Percentiles rank a stretch among this genome's conserved stretches.
Conservation (phyloP, 2,888 invertebrate species). For the Cryptocephalus moraei region DNA sequence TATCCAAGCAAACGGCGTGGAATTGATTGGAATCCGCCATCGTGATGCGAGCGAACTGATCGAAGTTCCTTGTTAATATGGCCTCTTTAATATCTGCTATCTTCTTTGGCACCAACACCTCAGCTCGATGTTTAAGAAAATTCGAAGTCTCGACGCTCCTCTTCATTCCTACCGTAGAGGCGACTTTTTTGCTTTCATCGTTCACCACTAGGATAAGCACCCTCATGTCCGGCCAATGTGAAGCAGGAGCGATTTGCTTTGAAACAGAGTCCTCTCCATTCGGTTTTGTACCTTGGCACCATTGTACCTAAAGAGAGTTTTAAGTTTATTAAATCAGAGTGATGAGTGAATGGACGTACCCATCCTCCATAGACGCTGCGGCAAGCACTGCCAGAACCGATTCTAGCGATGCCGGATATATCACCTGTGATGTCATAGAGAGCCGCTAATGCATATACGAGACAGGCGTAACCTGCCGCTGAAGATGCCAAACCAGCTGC, state of each 20-base stretch:
- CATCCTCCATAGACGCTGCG: constrained; percentile 91
- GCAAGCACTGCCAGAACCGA: constrained; percentile 93
- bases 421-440: constrained; percentile 66
- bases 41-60: constrained; percentile 79
- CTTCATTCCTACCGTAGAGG: constrained; percentile 88
- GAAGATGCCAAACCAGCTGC: constrained; percentile 97
- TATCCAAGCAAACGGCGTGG: constrained; percentile 88
- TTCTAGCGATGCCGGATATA: constrained; percentile 67
- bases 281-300: constrained; percentile 58
- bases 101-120: constrained; percentile 62
- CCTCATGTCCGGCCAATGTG: constrained; percentile 86
- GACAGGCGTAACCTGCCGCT: constrained; percentile 94
- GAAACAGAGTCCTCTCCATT: constrained; percentile 71
- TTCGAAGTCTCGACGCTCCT: constrained; percentile 69
- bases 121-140: constrained; percentile 64
- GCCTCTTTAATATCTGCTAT: constrained; percentile 47
- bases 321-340: background rate
- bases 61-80: constrained; percentile 64
- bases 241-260: constrained; percentile 56
- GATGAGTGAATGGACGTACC: constrained; percentile 24
- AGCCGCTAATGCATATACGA: constrained; percentile 70
- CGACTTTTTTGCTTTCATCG: constrained; percentile 70
- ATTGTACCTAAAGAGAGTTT: constrained; percentile 53
- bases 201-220: constrained; percentile 82
- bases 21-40: constrained; percentile 98